Base-by-base conservation (phyloP, 2,888 invertebrate genomes). In the Gibbula magus region DNA sequence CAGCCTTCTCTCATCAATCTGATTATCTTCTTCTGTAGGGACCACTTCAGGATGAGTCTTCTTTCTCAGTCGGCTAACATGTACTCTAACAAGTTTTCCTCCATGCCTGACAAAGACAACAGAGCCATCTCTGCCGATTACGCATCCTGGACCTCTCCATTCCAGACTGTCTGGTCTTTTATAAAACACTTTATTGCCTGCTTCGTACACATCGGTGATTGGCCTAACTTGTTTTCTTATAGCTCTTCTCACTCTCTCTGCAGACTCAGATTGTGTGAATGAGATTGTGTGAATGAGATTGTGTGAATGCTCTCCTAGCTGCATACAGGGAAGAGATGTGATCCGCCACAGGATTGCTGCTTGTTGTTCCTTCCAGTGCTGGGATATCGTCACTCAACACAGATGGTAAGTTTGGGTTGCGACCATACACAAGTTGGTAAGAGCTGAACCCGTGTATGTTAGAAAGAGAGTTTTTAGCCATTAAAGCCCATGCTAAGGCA, bases 371-470 rank as follows among this genome's bases (percentile, higher is more conserved):
- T 53, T 78, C 80, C 20, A 80, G 39, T 35, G 80, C 73, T 25
- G 80, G 78, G 22, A 78, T 70, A 16, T 77, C 70, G 52, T 80
- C 80, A 75, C 29, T 80, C 0, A 80, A 45, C 18, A 78, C 52
- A 25, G 80, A 75, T 35, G 78, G 80, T 52, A 80, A 56, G 73
- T 80, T 80, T 1, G 80, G 78, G 39, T 80, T 80, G 20, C 39
- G 56, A 29, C 77, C 77, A 77, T 52, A 77, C 16, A 80, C 80
- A 22, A 80, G 35, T 52, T 80, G 80, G 35, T 80, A 75, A 45
- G 79, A 22, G 53, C 79, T 79, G 53, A 53, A 76, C 16, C 32
- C 77, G 53, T 20, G 53, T 16, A 39, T 39, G 35, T 73, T 73
- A 10, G 45, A 20, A 4, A 73, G 73, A 10, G 80, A 75, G 61